Evolutionary conservation across 2,888 invertebrate genomes (phyloP).

Genomic region (Mechanitis messenoides): DNA sequence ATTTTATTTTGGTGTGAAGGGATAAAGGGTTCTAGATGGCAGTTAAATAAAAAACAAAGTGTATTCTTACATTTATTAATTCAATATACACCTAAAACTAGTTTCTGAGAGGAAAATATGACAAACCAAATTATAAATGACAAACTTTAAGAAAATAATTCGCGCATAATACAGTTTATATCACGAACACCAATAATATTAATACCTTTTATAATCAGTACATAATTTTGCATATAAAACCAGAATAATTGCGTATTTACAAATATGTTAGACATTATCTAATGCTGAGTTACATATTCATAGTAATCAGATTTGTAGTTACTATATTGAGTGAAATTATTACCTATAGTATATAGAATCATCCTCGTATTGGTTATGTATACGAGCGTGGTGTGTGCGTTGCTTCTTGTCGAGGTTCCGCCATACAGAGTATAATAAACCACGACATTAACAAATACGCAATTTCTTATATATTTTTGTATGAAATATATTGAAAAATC

Average conservation of each 20-base stretch:
- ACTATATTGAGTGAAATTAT: conserved; percentile 8
- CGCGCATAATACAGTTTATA: conserved; percentile 26
- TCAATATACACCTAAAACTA: conserved; percentile 73
- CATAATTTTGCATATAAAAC: conserved; percentile 18
- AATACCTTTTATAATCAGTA: conserved; percentile 27
- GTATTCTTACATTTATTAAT: conserved; percentile 64
- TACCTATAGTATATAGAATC: conserved; percentile 9
- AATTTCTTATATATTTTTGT: not conserved
- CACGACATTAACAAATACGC: conserved; percentile 15
- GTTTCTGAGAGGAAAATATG: conserved; percentile 57
- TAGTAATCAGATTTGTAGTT: not conserved
- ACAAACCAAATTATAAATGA: conserved; percentile 39
- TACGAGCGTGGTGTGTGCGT: conserved; percentile 22
- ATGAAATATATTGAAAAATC: conserved; percentile 16
- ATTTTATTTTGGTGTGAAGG: too few species aligned
- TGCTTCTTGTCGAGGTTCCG: conserved; percentile 25
- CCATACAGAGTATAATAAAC: conserved; percentile 28
- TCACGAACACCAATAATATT: conserved; percentile 17
- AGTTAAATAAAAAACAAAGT: conserved; percentile 26
- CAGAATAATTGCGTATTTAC: conserved; percentile 25
- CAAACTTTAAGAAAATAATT: conserved; percentile 31
- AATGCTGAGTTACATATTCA: not conserved
- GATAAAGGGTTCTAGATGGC: not conserved
- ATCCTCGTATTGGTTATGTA: conserved; percentile 10
- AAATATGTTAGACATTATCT: conserved; percentile 13